These are phyloP conservation scores for Gerosis bhagava DNA, from an alignment of 2,888 invertebrate genomes.

Conservation along the genomic window DNA sequence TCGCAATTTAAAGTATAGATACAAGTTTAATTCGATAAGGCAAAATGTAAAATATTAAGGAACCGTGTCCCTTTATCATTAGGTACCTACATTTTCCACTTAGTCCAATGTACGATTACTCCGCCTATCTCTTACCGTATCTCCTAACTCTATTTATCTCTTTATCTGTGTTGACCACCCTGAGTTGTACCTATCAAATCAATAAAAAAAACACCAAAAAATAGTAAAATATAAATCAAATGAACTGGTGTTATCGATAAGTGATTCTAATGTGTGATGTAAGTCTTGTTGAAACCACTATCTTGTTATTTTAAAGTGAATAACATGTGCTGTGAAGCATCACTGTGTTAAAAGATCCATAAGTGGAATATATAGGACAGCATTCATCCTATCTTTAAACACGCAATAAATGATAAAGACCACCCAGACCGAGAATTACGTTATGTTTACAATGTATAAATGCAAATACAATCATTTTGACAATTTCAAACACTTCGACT, in stretches of 20 bases:
- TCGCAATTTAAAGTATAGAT: too few species aligned
- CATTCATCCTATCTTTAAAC: slow-evolving; percentile 12
- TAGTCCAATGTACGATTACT: too few species aligned
- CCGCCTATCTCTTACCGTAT: too few species aligned
- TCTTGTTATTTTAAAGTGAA: slow-evolving; percentile 7
- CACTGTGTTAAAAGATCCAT: slow-evolving; percentile 5
- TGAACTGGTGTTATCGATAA: slow-evolving; percentile 15
- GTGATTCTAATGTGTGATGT: slow-evolving; percentile 13
- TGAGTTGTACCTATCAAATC: too few species aligned
- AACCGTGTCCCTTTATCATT: too few species aligned
- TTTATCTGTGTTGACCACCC: too few species aligned
- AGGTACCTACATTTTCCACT: too few species aligned
- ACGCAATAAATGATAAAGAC: slow-evolving; percentile 22
- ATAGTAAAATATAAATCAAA: too few species aligned
- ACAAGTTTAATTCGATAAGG: too few species aligned
- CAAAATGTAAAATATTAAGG: too few species aligned
- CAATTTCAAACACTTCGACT: slow-evolving; percentile 8
- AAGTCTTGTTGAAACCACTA: slow-evolving; percentile 11
- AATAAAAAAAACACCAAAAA: too few species aligned
- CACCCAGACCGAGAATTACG: slow-evolving; percentile 14
- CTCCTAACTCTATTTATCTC: too few species aligned
- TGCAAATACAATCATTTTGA: slow-evolving; percentile 16
- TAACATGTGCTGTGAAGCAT: slow-evolving; percentile 9
- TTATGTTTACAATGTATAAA: slow-evolving; percentile 2
- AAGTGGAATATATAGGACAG: slow-evolving; percentile 20